Conservation (phyloP, 2,888 invertebrate genomes). For the Pyrrhosoma nymphula region DNA sequence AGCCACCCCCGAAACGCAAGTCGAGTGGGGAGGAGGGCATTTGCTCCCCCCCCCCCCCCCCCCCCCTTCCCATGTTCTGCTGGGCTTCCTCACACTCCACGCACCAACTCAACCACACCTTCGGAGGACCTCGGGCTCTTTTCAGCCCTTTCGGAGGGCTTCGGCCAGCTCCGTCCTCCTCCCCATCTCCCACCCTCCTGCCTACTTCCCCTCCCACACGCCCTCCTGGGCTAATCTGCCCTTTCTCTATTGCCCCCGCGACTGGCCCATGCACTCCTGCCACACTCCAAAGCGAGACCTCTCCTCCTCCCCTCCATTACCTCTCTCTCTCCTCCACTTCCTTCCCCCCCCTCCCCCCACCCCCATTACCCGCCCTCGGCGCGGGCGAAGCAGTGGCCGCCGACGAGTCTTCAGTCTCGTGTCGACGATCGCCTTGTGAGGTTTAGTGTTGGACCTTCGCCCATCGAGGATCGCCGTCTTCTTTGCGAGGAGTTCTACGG, state of each 20-base stretch:
- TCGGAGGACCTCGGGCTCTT: constrained; percentile 42
- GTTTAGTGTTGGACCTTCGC: not conserved
- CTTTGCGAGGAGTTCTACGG: not conserved
- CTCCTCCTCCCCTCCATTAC: not conserved
- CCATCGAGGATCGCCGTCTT: not conserved
- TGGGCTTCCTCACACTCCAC: constrained; percentile 70
- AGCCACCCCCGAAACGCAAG: constrained; percentile 73
- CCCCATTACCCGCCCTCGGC: not conserved
- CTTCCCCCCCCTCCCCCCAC: not conserved
- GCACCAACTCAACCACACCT: constrained; percentile 69
- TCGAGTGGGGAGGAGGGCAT: constrained; percentile 70
- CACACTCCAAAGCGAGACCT: not conserved
- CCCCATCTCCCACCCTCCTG: not conserved
- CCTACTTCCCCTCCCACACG: not conserved
- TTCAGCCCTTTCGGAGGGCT: constrained; percentile 18
- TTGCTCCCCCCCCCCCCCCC: not conserved
- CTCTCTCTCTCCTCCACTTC: not conserved
- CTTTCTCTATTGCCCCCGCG: not conserved
- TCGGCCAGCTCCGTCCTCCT: constrained; percentile 74
- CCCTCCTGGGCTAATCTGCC: constrained; percentile 9
- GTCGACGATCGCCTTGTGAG: not conserved
- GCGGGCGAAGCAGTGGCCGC: not conserved
- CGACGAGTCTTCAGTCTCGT: not conserved
- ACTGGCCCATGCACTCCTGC: not conserved
- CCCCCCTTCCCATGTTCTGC: constrained; percentile 43